Evolutionary conservation across 2,113 vertebrate species (phyloP).

Genomic region (Bungarus multicinctus): DNA sequence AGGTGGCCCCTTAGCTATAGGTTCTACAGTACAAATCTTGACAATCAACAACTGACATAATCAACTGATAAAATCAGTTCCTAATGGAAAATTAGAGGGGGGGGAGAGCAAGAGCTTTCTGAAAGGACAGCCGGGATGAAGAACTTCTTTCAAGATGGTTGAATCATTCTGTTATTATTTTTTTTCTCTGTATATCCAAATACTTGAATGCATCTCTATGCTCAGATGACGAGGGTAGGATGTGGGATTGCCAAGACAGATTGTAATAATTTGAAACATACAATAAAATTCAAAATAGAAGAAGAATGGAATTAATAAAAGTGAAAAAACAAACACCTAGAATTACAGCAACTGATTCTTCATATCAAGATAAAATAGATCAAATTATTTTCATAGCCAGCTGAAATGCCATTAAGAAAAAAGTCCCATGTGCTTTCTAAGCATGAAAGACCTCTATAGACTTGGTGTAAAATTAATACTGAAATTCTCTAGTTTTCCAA

Average conservation of each 20-base stretch:
- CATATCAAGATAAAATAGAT: neutral
- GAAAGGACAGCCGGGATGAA: no score
- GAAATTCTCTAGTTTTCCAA: neutral
- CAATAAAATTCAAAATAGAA: neutral
- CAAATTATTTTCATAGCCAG: neutral
- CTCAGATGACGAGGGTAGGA: neutral
- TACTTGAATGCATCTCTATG: neutral
- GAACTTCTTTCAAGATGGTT: neutral
- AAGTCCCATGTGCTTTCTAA: neutral
- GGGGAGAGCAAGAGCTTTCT: neutral
- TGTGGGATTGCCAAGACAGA: no score
- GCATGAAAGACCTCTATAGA: neutral
- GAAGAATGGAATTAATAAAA: neutral
- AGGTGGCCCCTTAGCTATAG: neutral
- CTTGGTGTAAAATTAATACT: neutral
- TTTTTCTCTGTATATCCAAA: neutral
- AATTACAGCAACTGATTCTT: neutral
- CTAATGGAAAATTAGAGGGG: neutral
- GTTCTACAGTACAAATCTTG: neutral
- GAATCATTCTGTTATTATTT: neutral
- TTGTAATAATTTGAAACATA: neutral
- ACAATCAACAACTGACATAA: neutral
- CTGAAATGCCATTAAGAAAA: neutral
- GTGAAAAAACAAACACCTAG: neutral
- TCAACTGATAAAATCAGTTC: neutral